phyloP scores from a whole-genome alignment of 1,140 invertebrate species.

The Dendroctonus valens region DNA sequence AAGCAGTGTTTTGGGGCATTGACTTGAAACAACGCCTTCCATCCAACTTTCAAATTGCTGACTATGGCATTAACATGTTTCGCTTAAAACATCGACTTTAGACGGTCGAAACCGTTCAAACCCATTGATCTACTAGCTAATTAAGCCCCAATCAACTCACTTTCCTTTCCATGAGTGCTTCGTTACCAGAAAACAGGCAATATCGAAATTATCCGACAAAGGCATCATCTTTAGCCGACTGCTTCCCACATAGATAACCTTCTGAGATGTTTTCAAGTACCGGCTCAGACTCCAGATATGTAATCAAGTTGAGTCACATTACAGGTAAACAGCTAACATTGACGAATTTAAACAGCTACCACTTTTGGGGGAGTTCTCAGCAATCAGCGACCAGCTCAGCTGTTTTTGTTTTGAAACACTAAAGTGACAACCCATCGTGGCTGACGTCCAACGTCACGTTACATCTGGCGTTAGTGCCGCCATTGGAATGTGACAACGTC shows the following conservation, averaged over 20 bases:
- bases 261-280: no score
- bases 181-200: slow-evolving; percentile 91
- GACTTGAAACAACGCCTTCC: neutral
- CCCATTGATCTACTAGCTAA: neutral
- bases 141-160: slow-evolving; percentile 56
- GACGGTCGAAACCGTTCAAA: neutral
- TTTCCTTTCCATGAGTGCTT: slow-evolving; percentile 98
- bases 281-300: no score
- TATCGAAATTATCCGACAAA: slow-evolving; percentile 85
- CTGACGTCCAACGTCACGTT: no score
- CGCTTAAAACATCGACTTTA: neutral
- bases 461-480: no score
- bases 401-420: slow-evolving; percentile 17
- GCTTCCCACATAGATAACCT: neutral
- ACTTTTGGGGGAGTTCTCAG: slow-evolving; percentile 10
- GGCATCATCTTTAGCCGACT: slow-evolving; percentile 67
- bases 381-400: slow-evolving; percentile 1
- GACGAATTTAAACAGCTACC: no score
- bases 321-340: no score
- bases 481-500: no score
- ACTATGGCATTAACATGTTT: neutral
- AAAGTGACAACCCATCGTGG: no score
- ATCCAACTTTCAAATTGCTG: neutral
- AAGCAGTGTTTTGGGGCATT: neutral
- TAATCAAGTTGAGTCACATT: no score